Base-by-base conservation (phyloP, 1,140 invertebrate species). In the Drosophila teissieri region DNA sequence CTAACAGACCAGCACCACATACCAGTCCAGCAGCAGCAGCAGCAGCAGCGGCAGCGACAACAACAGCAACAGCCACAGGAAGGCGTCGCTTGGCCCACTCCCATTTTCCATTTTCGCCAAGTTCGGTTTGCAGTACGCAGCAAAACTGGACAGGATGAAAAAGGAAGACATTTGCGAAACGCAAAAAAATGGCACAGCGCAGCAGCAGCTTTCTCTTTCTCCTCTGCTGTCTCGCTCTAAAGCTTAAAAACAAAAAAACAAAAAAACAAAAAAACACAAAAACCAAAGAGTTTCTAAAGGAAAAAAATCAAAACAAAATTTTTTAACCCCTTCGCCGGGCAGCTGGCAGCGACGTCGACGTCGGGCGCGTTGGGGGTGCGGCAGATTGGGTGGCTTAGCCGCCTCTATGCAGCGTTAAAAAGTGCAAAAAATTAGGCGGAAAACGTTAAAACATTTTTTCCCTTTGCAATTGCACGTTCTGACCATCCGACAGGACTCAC, bases 251-350 rank as follows among this genome's bases (percentile, higher is more conserved):
- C 19, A 19, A 19, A 19, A 19, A 19, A 19, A 64, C 80, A 60
- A 72, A 53, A 68, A 61, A 22, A 19, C 1, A 58, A 65, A 61
- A 58, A 65, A 61, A 56, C 6, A 12, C 73, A 77, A 67, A 53
- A 56, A 39, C 12, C 24, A 22, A 15, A 48, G 49, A 52, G 15
- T 44, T 53, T 55, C 74, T 83, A 83, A 63, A 55, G 72, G 72
- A 70, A 89, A 89, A 79, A 88, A 88, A 83, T 89, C 84, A 89
- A 86, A 86, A 86, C 79, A 86, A 76, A 76, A 65, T 82, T 86
- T 88, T 88, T 89, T 88, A 88, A 88, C 84, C 84, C 84, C 84
- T 88, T 89, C 84, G 54, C 54, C 24, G 34, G 36, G 55, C 79
- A 62, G 45, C 36, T 42, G 24, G 69, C 74, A 64, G 37, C 53